Evolutionary conservation across 2,888 invertebrate species (phyloP), one percentile per base, ranked within the genome.

Genomic region (Tortrix viridana): DNA sequence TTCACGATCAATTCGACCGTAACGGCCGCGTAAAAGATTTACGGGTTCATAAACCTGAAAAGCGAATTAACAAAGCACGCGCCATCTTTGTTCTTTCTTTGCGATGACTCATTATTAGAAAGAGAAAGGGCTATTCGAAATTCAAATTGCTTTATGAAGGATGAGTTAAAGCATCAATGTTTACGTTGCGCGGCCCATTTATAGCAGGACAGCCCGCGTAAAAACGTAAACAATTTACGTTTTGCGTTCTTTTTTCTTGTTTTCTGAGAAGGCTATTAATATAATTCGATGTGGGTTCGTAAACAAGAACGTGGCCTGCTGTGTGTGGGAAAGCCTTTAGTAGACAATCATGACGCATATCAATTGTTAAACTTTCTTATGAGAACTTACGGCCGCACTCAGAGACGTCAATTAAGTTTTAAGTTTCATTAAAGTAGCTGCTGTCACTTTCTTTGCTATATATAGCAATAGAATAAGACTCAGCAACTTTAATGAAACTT

Each of bases 21-120:
- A 22, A 41, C 22, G 22, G 7, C 37, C 50, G 23, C 38, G 7
- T 53, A 53, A 53, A 32, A 53, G 53, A 53, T 38, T 53, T 22
- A 50, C 50, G 50, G n/a, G 20, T 22, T 19, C 50, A 41, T 37
- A 53, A 53, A 53, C 53, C 41, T 53, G 37, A 32, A 32, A 32
- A 32, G 32, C 32, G 32, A 32, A 32, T 32, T 32, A 12, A 32
- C 32, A 12, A 4, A 32, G 12, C 32, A 41, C 16, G n/a, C 16
- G 41, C 41, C 16, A 41, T 41, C 41, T 16, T 41, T 12, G 4
- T 41, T 14, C 41, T 41, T 16, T 41, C 5, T n/a, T n/a, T n/a
- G 14, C 41, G 41, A n/a, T 41, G 41, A 41, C n/a, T 16, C 5
- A n/a, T 41, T 16, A 5, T 41, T 6, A n/a, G 16, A 41, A 16